Evolutionary conservation across 2,888 invertebrate genomes (phyloP), one percentile per base, ranked within the genome.

Genomic region (Drosophila incognita): DNA sequence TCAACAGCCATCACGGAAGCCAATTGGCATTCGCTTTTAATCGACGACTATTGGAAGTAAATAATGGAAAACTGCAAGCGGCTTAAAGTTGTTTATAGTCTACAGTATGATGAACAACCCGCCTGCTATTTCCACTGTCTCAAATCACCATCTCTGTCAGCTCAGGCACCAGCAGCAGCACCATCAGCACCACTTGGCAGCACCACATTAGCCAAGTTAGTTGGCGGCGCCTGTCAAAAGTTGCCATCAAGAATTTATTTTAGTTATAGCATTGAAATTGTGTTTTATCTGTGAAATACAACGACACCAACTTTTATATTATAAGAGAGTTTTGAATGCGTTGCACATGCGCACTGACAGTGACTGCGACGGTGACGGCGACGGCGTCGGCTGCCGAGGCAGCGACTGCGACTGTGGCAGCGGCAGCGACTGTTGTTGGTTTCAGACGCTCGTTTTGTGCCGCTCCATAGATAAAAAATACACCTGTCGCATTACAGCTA

Each of bases 401-500:
- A 18, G 36, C 60, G 66, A 24, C 69, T 21, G 51, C 65, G 35
- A 56, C 67, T 35, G 69, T 42, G 24, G 52, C 60, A 51, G 49
- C 46, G 65, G 38, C 77, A 29, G 65, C 31, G 15, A 42, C 15
- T 42, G 40, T 31, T 57, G 57, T 42, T 57, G 57, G 33, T 35
- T 63, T 29, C 35, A 40, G 69, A 54, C 66, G 69, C 70, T 87
- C 83, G 80, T 78, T 85, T 87, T 75, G 78, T 88, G 87, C 85
- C 83, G 83, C 73, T 87, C 82, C 90, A 91, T 89, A 90, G 88
- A 87, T 87, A 87, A 90, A 87, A 87, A 92, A 91, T 92, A 92
- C 91, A 91, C 91, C 91, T 91, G 91, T 91, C 91, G 92, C 91
- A 92, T 92, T 92, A 91, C 92, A 89, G 90, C 84, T 87, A 90